These are phyloP conservation scores for Corbicula japonica DNA, from an alignment of 2,888 invertebrate genomes.

Conservation along the genomic window DNA sequence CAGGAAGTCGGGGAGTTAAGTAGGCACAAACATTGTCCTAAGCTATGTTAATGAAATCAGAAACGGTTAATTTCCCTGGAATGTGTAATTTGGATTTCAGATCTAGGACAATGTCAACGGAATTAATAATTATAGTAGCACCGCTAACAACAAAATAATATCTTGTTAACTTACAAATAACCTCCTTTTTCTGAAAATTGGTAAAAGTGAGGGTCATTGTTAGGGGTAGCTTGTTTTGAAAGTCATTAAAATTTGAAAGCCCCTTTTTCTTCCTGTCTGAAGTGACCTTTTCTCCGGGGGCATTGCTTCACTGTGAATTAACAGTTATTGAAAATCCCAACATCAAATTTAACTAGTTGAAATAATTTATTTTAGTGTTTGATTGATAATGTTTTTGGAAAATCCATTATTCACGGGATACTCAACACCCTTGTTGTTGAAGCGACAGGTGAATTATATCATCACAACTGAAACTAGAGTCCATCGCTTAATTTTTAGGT, in stretches of 20 bases:
- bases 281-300: conserved; percentile 26
- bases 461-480: no score
- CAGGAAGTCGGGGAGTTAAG: conserved; percentile 42
- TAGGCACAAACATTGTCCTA: conserved; percentile 22
- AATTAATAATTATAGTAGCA: conserved; percentile 33
- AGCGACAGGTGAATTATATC: no score
- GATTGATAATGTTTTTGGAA: conserved; percentile 24
- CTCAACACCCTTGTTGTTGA: conserved; percentile 20
- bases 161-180: conserved; percentile 49
- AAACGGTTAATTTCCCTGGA: conserved; percentile 60
- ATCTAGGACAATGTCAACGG: conserved; percentile 26
- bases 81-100: conserved; percentile 56
- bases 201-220: conserved; percentile 24
- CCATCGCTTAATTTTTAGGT: no score
- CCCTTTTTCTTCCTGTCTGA: conserved; percentile 25
- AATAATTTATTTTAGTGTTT: conserved; percentile 20
- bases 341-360: conserved; percentile 38
- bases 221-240: conserved; percentile 17
- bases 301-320: conserved; percentile 39
- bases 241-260: conserved; percentile 40
- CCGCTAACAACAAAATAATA: conserved; percentile 30
- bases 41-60: conserved; percentile 57
- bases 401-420: conserved; percentile 27
- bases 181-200: conserved; percentile 16
- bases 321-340: conserved; percentile 39